These are phyloP conservation scores for Etia nguti DNA, from an alignment of 2,113 vertebrate genomes.

Conservation along the genomic window DNA sequence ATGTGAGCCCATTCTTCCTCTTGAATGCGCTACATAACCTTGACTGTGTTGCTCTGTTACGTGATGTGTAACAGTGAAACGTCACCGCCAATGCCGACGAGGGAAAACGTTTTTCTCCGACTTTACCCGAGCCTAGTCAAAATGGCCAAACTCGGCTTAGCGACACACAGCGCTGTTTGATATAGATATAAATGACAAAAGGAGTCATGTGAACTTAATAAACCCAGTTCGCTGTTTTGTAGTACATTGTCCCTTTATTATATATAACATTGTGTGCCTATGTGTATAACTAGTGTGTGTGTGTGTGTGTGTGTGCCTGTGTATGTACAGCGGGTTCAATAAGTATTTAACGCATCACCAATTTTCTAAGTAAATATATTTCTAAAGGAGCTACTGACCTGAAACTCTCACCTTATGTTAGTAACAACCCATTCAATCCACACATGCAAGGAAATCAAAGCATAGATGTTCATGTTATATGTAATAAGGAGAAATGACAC, in stretches of 20 bases:
- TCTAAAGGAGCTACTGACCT: not conserved
- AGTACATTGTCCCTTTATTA: not conserved
- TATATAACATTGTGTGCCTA: not conserved
- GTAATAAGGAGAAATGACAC: not conserved
- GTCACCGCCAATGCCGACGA: not conserved
- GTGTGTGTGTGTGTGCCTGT: not conserved
- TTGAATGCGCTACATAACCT: slow-evolving; percentile 3
- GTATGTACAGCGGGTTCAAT: not conserved
- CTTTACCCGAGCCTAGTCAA: slow-evolving; percentile 3
- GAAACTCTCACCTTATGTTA: not conserved
- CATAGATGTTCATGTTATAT: not conserved
- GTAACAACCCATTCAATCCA: not conserved
- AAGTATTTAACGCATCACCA: not conserved
- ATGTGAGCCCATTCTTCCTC: not conserved
- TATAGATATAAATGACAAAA: not conserved
- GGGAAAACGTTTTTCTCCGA: not conserved
- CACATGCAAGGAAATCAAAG: not conserved
- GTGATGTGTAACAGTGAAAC: not conserved
- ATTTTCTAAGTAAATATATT: not conserved
- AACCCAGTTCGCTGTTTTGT: not conserved
- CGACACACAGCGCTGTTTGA: not conserved
- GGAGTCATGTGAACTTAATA: not conserved
- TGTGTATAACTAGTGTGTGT: not conserved
- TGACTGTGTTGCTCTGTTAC: not conserved
- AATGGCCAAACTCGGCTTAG: fast-evolving